Evolutionary conservation across 2,797 vertebrate genomes (phyloP).

Genomic region (Eidolon dupreanum): DNA sequence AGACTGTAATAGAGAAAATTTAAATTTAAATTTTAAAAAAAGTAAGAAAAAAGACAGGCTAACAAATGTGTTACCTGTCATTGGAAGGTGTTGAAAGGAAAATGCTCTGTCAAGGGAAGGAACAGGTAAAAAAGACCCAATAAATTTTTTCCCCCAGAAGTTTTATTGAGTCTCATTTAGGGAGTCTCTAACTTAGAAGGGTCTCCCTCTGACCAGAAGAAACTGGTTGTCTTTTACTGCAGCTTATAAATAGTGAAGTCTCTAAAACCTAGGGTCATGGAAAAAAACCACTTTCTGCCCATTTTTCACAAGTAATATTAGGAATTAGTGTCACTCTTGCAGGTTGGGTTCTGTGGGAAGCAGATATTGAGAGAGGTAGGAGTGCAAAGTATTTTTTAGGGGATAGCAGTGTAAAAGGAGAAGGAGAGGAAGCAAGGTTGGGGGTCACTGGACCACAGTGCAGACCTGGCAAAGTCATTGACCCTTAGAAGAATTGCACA

Average conservation of each 20-base stretch:
- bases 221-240: background rate
- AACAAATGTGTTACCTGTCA: background rate
- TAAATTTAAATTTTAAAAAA: too few relatives aligned
- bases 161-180: constrained; percentile 40
- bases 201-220: background rate
- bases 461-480: background rate
- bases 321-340: background rate
- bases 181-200: background rate
- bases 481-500: background rate
- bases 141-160: accelerated
- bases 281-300: background rate
- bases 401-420: background rate
- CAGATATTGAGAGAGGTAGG: background rate
- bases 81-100: background rate
- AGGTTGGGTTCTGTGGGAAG: background rate
- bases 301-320: background rate
- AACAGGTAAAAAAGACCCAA: background rate
- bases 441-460: accelerated
- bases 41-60: background rate
- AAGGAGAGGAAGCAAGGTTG: background rate
- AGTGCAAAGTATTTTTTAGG: accelerated
- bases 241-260: constrained; percentile 41
- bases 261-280: constrained; percentile 18
- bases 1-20: too few relatives aligned
- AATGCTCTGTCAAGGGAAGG: background rate